A percentile compares a stretch with the other conserved stretches of the same genome.
Evolutionary conservation across 2,113 vertebrate genomes (phyloP).

Genomic region (Candoia aspera): DNA sequence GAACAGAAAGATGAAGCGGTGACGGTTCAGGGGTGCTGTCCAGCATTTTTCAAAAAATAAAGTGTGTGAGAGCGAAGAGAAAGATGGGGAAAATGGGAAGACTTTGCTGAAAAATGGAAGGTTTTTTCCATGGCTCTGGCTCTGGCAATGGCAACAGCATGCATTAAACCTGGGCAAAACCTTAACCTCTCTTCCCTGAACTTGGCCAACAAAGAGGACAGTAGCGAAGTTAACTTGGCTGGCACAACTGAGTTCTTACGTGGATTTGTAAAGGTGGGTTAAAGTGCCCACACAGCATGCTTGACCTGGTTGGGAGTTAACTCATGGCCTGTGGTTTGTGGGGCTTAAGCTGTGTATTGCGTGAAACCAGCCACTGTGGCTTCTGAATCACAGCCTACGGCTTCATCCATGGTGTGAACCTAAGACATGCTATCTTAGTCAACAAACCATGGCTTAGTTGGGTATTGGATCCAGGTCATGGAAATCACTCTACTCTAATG

Average conservation of each 20-base stretch:
- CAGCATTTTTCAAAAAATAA: background rate
- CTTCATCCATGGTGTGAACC: background rate
- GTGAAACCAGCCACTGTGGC: background rate
- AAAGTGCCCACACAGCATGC: background rate
- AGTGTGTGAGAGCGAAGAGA: background rate
- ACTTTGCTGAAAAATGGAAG: background rate
- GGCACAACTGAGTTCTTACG: background rate
- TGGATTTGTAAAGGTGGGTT: background rate
- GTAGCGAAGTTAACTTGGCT: background rate
- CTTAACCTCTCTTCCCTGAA: background rate
- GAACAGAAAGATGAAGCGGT: background rate
- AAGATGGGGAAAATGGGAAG: background rate
- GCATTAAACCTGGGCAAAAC: background rate
- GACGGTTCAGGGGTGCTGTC: background rate
- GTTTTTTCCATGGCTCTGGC: background rate
- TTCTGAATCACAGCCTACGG: background rate
- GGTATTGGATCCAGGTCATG: background rate
- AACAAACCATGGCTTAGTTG: background rate
- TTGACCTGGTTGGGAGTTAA: background rate
- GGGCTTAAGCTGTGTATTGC: background rate
- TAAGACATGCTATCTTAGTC: background rate
- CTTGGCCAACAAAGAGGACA: background rate
- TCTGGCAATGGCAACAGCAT: background rate
- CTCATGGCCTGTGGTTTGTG: background rate
- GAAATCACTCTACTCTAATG: background rate